Conservation (phyloP, 2,888 invertebrate species). For the Chloroclystis v-ata region DNA sequence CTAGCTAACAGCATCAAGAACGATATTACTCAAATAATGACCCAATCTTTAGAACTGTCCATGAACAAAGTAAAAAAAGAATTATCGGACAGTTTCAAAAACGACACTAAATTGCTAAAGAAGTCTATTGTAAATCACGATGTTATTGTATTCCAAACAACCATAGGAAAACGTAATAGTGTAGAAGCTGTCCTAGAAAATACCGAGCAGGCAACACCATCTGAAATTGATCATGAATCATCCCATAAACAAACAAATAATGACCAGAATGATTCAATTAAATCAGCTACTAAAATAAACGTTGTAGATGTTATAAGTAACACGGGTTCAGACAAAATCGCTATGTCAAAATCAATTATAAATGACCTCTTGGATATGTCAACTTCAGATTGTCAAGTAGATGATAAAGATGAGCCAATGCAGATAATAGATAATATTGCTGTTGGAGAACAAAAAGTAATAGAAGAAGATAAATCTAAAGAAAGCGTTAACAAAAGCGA, state of each 20-base stretch:
- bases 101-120: no score
- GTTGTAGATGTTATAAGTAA: background rate
- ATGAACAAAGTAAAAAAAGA: no score
- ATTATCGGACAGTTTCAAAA: no score
- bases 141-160: constrained; percentile 32
- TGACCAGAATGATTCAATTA: no score
- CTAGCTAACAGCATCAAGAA: no score
- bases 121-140: constrained; percentile 4
- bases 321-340: background rate
- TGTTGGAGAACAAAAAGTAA: no score
- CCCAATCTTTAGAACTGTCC: no score
- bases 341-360: constrained; percentile 33
- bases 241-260: no score
- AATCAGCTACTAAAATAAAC: background rate
- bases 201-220: background rate
- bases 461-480: constrained; percentile 21
- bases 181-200: constrained; percentile 8
- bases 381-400: constrained; percentile 15
- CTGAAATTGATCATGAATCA: background rate
- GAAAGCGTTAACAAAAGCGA: constrained; percentile 34
- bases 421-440: background rate
- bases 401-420: background rate
- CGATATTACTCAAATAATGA: no score
- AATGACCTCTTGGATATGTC: constrained; percentile 53
- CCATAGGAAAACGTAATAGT: constrained; percentile 12